Conservation (phyloP, 2,888 invertebrate genomes). For the Corythucha ciliata region DNA sequence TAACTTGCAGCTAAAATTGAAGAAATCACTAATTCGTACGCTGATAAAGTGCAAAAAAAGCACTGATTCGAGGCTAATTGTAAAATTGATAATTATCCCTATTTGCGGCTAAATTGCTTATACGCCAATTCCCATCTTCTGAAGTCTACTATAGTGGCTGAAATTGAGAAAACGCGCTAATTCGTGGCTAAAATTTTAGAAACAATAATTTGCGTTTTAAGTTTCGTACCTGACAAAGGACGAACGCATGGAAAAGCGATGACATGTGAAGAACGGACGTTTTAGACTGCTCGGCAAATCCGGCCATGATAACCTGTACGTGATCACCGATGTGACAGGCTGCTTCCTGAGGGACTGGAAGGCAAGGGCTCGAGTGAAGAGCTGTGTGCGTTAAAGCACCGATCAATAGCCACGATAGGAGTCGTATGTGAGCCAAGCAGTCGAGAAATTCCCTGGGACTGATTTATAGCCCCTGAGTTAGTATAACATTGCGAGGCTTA, state of each 20-base stretch:
- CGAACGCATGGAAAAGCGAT: conserved; percentile 92
- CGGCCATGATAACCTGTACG: conserved; percentile 90
- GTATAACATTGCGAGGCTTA: too few species aligned
- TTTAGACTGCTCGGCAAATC: conserved; percentile 92
- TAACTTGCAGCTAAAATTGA: too few species aligned
- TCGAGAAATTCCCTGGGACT: conserved; percentile 91
- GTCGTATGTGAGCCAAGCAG: conserved; percentile 86
- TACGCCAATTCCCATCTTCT: too few species aligned
- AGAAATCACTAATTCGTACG: too few species aligned
- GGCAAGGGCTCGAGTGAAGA: conserved; percentile 49
- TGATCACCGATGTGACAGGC: conserved; percentile 96
- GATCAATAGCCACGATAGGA: conserved; percentile 90
- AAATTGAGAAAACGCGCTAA: too few species aligned
- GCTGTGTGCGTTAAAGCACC: conserved; percentile 88
- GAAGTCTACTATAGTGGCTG: too few species aligned
- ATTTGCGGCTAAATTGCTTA: too few species aligned
- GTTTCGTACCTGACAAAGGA: conserved; percentile 72
- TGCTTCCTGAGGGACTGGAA: conserved; percentile 91
- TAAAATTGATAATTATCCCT: too few species aligned
- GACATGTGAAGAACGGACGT: conserved; percentile 90
- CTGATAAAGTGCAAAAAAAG: too few species aligned
- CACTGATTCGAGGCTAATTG: too few species aligned
- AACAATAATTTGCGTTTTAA: conserved; percentile 19
- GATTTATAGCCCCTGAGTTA: too few species aligned
- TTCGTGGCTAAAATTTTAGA: background rate